These are phyloP conservation scores for Lagocephalus sceleratus DNA, from an alignment of 2,797 vertebrate genomes.

Conservation along the genomic window DNA sequence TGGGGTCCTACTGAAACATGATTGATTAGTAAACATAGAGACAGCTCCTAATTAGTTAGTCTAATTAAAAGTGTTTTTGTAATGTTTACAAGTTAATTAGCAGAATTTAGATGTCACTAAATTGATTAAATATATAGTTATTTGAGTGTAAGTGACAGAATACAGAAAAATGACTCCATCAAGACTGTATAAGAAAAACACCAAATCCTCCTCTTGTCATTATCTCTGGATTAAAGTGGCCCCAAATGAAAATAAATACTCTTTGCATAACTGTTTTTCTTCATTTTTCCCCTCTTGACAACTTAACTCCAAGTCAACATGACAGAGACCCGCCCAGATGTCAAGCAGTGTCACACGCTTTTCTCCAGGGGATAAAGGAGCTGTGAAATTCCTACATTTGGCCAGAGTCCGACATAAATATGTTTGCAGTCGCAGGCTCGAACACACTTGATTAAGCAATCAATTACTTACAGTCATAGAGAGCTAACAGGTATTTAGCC, in stretches of 20 bases:
- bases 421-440: conserved; percentile 14
- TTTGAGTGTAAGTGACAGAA: no score
- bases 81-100: not conserved
- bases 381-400: conserved; percentile 39
- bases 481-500: not conserved
- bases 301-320: conserved; percentile 21
- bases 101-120: no score
- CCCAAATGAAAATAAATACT: no score
- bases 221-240: not conserved
- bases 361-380: conserved; percentile 41
- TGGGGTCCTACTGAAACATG: conserved; percentile 7
- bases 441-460: conserved; percentile 20
- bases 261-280: conserved; percentile 29
- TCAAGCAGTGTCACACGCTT: conserved; percentile 40
- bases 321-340: conserved; percentile 36
- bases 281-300: conserved; percentile 50
- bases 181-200: no score
- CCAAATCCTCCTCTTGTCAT: no score
- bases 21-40: conserved; percentile 6
- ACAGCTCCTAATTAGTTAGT: not conserved
- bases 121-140: no score
- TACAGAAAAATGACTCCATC: no score
- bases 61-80: not conserved
- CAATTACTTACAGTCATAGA: not conserved
- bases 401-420: conserved; percentile 12